Conservation (phyloP, 2,797 vertebrate genomes). For the Ataeniobius toweri region DNA sequence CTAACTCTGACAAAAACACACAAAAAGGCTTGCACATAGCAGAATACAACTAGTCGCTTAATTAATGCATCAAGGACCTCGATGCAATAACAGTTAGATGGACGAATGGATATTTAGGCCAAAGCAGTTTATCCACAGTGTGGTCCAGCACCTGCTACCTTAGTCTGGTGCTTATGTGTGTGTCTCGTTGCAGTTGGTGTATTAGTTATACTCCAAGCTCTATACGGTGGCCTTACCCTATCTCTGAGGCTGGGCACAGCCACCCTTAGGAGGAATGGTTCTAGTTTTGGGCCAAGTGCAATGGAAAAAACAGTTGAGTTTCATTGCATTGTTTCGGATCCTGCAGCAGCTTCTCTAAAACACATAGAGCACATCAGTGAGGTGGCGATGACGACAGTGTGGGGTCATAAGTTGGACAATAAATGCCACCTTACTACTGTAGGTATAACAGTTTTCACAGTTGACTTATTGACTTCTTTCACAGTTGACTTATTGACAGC, state of each 20-base stretch:
- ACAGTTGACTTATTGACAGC: not conserved
- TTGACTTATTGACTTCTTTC: not conserved
- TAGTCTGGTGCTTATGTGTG: constrained; percentile 1
- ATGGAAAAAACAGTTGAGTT: not conserved
- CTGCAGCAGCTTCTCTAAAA: not conserved
- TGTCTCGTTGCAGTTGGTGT: not conserved
- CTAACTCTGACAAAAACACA: not conserved
- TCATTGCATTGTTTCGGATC: not conserved
- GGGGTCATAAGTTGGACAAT: not conserved
- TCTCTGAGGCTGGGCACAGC: not conserved
- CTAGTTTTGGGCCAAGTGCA: not conserved
- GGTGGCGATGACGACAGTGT: not conserved
- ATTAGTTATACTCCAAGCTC: not conserved
- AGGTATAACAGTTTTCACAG: not conserved
- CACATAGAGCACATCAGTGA: not conserved
- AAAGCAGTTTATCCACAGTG: not conserved
- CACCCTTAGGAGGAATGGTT: not conserved
- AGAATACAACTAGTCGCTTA: not conserved
- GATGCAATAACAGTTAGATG: not conserved
- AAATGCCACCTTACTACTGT: not conserved
- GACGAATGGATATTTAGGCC: constrained; percentile 7
- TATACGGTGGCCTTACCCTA: not conserved
- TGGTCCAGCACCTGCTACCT: constrained; percentile 8
- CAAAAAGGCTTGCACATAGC: not conserved
- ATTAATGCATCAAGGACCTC: not conserved